Evolutionary conservation across 1,140 invertebrate genomes (phyloP).

Genomic region (Neodiprion lecontei): DNA sequence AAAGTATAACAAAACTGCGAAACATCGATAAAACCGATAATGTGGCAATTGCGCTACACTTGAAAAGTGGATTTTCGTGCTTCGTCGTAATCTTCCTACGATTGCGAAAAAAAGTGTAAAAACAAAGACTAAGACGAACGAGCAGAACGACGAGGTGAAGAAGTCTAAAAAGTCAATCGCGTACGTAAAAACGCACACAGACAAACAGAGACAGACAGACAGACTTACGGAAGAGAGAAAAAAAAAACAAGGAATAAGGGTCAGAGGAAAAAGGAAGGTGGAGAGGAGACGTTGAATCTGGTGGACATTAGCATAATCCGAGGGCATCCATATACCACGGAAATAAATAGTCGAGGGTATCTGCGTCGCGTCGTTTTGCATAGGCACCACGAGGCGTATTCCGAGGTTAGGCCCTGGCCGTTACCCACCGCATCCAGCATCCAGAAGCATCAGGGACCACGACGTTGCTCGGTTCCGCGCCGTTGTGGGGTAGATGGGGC

Average conservation of each 20-base stretch:
- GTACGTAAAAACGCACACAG: too few species aligned
- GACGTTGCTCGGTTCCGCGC: background rate
- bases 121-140: background rate
- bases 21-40: too few species aligned
- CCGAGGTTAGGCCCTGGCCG: too few species aligned
- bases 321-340: constrained; percentile 1
- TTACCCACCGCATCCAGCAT: too few species aligned
- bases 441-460: background rate
- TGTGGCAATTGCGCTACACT: too few species aligned
- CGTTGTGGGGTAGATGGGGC: constrained; percentile 1
- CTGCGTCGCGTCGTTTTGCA: background rate
- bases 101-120: background rate
- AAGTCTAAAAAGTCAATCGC: background rate
- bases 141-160: background rate
- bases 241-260: background rate
- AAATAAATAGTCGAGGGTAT: background rate
- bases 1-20: too few species aligned
- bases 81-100: too few species aligned
- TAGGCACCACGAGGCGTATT: background rate
- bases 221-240: background rate
- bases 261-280: background rate
- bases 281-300: background rate
- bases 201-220: too few species aligned
- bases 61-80: too few species aligned
- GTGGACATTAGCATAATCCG: constrained; percentile 4